Base-by-base conservation (phyloP, 2,888 invertebrate species). In the Diaperis boleti region DNA sequence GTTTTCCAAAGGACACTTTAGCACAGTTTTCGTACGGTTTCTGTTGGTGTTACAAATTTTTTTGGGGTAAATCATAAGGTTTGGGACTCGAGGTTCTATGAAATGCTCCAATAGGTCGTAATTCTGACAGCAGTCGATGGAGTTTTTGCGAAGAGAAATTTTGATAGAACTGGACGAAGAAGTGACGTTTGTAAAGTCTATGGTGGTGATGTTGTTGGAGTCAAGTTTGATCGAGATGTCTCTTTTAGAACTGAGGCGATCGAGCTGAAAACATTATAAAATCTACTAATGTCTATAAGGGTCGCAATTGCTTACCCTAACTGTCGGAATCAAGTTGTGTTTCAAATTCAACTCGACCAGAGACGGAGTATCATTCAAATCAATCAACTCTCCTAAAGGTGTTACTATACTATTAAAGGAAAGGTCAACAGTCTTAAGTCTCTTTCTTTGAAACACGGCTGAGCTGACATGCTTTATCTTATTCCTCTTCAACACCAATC, bases 241-340 rank as follows among this genome's bases (percentile, higher is more conserved):
- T 22, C 11, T 5, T 1, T 2, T 5, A 33, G 4, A 1, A 15
- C 7, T 15, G 15, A 39, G 39, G 7, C 15, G 15, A 7, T 17
- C n/a, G 1, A 47, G n/a, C 47, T 47, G 15, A 13, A 45, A n/a
- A n/a, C n/a, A 45, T 29, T 20, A 42, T 17, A 22, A 44, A 44
- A 18, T 20, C 10, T 41, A 17, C 10, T 3, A 8, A 1, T 3
- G 35, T 3, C n/a, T 3, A 26, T n/a, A n/a, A n/a, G n/a, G n/a
- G n/a, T n/a, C n/a, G n/a, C 5, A 29, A 45, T 13, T 29, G 11
- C 17, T 55, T 31, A 55, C 55, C 11, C 29, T 29, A 11, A 55
- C 11, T 7, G 22, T 3, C 10, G 26, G 5, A 5, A 55, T 55
- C 0, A 17, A 2, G 18, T 55, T 55, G 17, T 42, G 29, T 1